Evolutionary conservation across 1,140 invertebrate genomes (phyloP), one percentile per base, ranked within the genome.

Genomic region (Trachelipus rathkii): DNA sequence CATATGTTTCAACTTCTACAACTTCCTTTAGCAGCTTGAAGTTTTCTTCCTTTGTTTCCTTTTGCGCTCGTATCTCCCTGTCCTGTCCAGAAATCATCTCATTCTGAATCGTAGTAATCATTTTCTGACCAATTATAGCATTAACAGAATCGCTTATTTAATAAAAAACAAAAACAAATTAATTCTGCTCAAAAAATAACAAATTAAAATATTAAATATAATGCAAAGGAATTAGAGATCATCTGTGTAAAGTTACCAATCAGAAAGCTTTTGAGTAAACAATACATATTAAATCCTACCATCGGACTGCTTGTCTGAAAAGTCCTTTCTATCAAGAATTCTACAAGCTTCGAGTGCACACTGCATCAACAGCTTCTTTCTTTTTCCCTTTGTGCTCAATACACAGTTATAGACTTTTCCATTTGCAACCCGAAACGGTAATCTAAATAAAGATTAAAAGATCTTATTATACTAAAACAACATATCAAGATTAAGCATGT

Each of bases 21-120:
- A 87, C 85, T 46, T 87, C 77, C 83, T 44, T 75, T 68, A 13
- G 53, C 23, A 23, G 60, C 50, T 6, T 13, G 46, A 5, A 72
- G 67, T 43, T 75, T 77, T 78, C 73, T 74, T 78, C n/a, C 77
- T 74, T 77, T 89, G 88, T 81, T 91, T 87, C 15, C 96, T 86
- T 85, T 98, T 98, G 77, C 90, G 90, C 84, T 97, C 95, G 44
- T 89, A 71, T 91, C 90, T 9, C 97, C 97, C 97, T 10, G 97
- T 99, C 82, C 97, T 87, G 85, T 99, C 97, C 72, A 97, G 88
- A 86, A 94, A 99, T 92, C 93, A 85, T 99, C 97, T 78, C 99
- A 97, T 84, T 99, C 97, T n/a, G 93, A 96, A 83, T 97, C 94
- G 84, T 97, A 97, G 84, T 88, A 97, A 86, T 97, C 95, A 84